These are phyloP conservation scores for Macrocentrus cingulum DNA, from an alignment of 1,140 invertebrate species.

Conservation along the genomic window DNA sequence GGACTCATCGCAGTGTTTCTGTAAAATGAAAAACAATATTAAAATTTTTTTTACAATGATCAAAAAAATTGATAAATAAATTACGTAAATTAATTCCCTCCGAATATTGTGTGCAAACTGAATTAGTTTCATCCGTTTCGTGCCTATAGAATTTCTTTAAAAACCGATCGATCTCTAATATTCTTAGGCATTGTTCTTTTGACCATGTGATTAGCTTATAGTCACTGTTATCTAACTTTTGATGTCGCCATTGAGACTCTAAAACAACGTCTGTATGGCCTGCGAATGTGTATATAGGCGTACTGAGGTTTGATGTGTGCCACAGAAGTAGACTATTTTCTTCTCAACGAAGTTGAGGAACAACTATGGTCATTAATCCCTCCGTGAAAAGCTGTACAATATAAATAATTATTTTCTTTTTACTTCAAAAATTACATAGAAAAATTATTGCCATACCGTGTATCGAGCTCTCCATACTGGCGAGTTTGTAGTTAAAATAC, in stretches of 20 bases:
- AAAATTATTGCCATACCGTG: slow-evolving; percentile 63
- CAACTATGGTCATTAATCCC: slow-evolving; percentile 86
- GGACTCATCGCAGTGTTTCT: slow-evolving; percentile 51
- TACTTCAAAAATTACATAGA: not conserved
- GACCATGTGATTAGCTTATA: slow-evolving; percentile 95
- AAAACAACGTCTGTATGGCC: slow-evolving; percentile 92
- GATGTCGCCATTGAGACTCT: slow-evolving; percentile 90
- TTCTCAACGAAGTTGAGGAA: slow-evolving; percentile 76
- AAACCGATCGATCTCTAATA: slow-evolving; percentile 86
- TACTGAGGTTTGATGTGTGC: slow-evolving; percentile 71
- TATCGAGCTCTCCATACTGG: slow-evolving; percentile 93
- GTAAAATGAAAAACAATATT: slow-evolving; percentile 17
- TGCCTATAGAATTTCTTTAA: slow-evolving; percentile 68
- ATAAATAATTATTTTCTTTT: slow-evolving; percentile 20
- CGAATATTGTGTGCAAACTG: slow-evolving; percentile 52
- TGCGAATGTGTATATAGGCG: slow-evolving; percentile 83
- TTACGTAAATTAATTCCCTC: slow-evolving; percentile 51
- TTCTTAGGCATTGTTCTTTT: slow-evolving; percentile 86
- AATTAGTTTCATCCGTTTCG: slow-evolving; percentile 50
- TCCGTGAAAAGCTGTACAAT: slow-evolving; percentile 82
- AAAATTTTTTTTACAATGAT: too few species aligned
- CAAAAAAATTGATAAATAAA: slow-evolving; percentile 22
- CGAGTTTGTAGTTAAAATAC: slow-evolving; percentile 78
- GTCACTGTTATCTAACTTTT: slow-evolving; percentile 66
- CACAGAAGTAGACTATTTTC: slow-evolving; percentile 83